These are phyloP conservation scores for Passer domesticus DNA, from an alignment of 2,113 vertebrate genomes.

Conservation along the genomic window DNA sequence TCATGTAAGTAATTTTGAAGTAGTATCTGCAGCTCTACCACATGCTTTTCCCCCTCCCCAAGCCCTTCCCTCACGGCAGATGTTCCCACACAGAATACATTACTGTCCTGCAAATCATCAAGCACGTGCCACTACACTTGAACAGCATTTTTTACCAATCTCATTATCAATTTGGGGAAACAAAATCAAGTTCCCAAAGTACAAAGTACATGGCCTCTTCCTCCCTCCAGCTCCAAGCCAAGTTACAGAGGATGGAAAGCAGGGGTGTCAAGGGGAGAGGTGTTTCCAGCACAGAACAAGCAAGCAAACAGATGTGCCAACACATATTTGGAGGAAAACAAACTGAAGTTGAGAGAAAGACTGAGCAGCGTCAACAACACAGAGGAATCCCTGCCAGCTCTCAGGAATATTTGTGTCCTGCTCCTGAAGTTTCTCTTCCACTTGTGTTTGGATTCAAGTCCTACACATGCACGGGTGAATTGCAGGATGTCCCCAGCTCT, in stretches of 20 bases:
- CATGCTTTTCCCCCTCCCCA: background rate
- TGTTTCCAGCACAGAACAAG: background rate
- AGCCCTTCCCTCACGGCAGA: background rate
- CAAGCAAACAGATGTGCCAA: conserved; percentile 35
- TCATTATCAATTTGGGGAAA: background rate
- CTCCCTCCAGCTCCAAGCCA: background rate
- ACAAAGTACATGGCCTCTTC: background rate
- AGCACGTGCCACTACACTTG: background rate
- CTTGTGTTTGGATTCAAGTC: background rate
- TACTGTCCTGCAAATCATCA: background rate
- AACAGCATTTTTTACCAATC: background rate
- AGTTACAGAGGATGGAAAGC: background rate
- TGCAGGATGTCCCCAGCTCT: background rate
- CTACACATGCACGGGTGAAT: accelerated
- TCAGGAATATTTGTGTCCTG: background rate
- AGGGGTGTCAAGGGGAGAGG: background rate
- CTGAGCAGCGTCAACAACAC: background rate
- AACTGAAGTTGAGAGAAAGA: background rate
- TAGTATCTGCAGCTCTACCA: background rate
- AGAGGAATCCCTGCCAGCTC: background rate
- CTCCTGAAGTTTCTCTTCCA: background rate
- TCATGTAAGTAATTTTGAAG: background rate
- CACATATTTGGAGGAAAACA: conserved; percentile 19
- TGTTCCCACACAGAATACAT: conserved; percentile 2
- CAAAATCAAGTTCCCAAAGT: background rate